Evolutionary conservation across 2,888 invertebrate genomes (phyloP), one percentile per base, ranked within the genome.

Genomic region (Sthenelais limicola): DNA sequence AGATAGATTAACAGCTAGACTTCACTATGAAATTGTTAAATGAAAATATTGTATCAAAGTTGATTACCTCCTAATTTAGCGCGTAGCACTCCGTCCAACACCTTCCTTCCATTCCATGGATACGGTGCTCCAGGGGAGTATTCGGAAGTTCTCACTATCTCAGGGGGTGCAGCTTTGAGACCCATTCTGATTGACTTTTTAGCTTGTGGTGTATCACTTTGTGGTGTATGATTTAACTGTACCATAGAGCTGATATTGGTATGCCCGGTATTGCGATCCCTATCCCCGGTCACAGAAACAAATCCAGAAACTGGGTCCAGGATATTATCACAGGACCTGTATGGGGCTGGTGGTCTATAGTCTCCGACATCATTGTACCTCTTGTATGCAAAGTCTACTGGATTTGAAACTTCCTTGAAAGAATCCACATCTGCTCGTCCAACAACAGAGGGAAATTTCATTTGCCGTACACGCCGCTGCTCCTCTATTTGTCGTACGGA

Each of bases 231-330:
- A 62, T 78, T 83, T 18, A 84, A 70, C 74, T 84, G 84, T 30
- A 83, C 85, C 35, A 86, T 71, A 0, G 82, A 81, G 24, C 77
- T 74, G 5, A 85, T 83, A 51, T 80, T 80, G 33, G 78, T 79
- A 66, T 82, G 81, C 1, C 85, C 85, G 7, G 85, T 85, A 32
- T 80, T 80, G 24, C 84, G 76, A 74, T 85, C 84, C 21, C 83
- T 81, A 79, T 86, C 85, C 9, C 84, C 85, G 5, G 83, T 85
- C 4, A 82, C 84, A 75, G 84, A 84, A 3, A 87, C 83, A 77
- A 87, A 87, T 1, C 86, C 86, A 15, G 86, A 86, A 0, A 83
- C 81, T 4, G 86, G 86, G 71, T 86, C 86, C n/a, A 85, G 80
- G 52, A 84, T 82, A 72, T 84, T 85, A 71, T 86, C 86, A 79